Conservation (phyloP, 1,140 invertebrate species). For the Lutraria rhynchaena region DNA sequence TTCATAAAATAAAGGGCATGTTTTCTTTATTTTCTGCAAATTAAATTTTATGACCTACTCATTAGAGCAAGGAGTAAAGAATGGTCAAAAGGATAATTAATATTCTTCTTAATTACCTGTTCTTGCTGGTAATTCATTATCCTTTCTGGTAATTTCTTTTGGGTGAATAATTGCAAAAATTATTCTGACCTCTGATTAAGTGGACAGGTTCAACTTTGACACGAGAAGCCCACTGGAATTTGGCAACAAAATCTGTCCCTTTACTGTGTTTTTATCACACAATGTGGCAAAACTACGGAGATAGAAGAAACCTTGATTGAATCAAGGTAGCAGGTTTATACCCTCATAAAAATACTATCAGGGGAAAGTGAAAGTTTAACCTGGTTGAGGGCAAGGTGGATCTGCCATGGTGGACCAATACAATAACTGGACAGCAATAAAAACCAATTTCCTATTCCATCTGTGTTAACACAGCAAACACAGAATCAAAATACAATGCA, state of each 20-base stretch:
- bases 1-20: conserved; percentile 13
- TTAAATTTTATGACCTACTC: conserved; percentile 51
- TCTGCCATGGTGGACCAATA: not conserved
- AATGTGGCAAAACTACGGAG: conserved; percentile 45
- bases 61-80: conserved; percentile 30
- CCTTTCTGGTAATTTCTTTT: not conserved
- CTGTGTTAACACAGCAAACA: too few species aligned
- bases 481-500: too few species aligned
- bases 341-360: conserved; percentile 46
- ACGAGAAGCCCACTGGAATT: conserved; percentile 16
- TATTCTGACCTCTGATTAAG: conserved; percentile 43
- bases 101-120: conserved; percentile 39
- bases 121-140: conserved; percentile 9
- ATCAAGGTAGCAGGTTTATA: conserved; percentile 51
- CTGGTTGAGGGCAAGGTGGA: conserved; percentile 1
- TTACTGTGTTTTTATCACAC: conserved; percentile 45
- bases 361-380: conserved; percentile 40
- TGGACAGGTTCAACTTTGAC: conserved; percentile 22
- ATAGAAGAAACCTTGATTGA: conserved; percentile 46
- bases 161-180: conserved; percentile 35
- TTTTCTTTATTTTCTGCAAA: conserved; percentile 55
- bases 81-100: conserved; percentile 46
- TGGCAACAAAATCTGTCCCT: conserved; percentile 36
- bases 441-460: not conserved
- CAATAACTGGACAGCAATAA: not conserved